phyloP scores from a whole-genome alignment of 92 coral and sea anemone genomes.

The Galaxea fascicularis region DNA sequence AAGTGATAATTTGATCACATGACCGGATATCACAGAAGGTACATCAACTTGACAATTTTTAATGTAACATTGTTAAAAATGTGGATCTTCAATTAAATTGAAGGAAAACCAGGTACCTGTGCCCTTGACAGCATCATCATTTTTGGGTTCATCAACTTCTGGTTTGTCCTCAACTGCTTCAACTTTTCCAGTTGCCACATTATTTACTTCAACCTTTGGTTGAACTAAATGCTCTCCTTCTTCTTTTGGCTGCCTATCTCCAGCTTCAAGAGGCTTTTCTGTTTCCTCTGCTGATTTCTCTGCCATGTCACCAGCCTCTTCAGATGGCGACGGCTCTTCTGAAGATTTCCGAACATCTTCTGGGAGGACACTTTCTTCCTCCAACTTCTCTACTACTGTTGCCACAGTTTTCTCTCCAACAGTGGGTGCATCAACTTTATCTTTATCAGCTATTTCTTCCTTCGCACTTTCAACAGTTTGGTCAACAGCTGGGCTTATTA shows the following conservation, averaged over 20 bases:
- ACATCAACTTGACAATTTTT: neutral
- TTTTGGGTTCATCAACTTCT: constrained; percentile 9
- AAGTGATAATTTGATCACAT: too few species aligned
- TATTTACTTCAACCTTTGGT: constrained; percentile 7
- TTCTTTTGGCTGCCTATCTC: constrained; percentile 8
- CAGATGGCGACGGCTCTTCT: constrained; percentile 6
- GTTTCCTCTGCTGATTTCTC: constrained; percentile 6
- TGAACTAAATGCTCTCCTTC: neutral
- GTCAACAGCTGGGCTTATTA: neutral
- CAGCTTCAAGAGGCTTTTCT: neutral
- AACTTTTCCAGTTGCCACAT: neutral
- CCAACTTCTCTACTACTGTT: neutral
- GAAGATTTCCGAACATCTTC: constrained; percentile 24
- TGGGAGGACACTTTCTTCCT: neutral
- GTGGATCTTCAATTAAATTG: neutral
- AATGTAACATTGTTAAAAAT: neutral
- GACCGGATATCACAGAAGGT: too few species aligned
- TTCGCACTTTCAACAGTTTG: constrained; percentile 26
- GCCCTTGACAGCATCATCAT: neutral
- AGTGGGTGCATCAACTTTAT: neutral
- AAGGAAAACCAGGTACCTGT: neutral
- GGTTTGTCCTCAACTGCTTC: constrained; percentile 37
- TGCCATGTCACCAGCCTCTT: constrained; percentile 1
- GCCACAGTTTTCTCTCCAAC: neutral
- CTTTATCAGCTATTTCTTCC: constrained; percentile 5